Evolutionary conservation across 2,797 vertebrate genomes (phyloP).

Genomic region (Ciconia nigra): DNA sequence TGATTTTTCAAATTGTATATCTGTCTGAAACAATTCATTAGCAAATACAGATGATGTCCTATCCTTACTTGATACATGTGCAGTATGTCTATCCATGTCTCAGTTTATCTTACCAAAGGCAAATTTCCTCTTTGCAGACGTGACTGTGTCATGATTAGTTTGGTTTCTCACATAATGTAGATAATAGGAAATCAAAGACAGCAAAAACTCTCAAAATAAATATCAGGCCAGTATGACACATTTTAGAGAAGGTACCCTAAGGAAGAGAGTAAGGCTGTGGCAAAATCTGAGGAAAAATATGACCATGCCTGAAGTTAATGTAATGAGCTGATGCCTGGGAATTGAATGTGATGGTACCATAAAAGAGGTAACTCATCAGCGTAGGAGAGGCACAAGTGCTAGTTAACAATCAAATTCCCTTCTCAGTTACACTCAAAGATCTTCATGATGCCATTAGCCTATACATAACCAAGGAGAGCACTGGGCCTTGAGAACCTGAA

Average conservation of each 20-base stretch:
- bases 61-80: neutral
- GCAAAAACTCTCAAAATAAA: neutral
- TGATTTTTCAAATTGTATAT: neutral
- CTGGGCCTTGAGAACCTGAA: fast-evolving
- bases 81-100: neutral
- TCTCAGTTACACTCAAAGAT: neutral
- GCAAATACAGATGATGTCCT: neutral
- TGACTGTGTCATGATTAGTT: neutral
- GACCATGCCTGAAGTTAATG: neutral
- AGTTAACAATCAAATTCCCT: neutral
- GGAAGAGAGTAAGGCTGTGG: neutral
- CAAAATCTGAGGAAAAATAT: neutral
- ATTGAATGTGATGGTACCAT: neutral
- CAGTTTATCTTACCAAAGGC: neutral
- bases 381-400: neutral
- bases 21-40: neutral
- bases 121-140: neutral
- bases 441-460: neutral
- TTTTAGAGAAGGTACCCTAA: neutral
- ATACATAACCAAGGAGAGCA: neutral
- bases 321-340: neutral
- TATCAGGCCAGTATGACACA: neutral
- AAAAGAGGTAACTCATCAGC: neutral
- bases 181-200: neutral
- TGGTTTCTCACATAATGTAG: neutral